Percentiles rank a stretch among this genome's conserved stretches.
Conservation (phyloP, 2,797 vertebrate species). For the Coracias cyanogaster region DNA sequence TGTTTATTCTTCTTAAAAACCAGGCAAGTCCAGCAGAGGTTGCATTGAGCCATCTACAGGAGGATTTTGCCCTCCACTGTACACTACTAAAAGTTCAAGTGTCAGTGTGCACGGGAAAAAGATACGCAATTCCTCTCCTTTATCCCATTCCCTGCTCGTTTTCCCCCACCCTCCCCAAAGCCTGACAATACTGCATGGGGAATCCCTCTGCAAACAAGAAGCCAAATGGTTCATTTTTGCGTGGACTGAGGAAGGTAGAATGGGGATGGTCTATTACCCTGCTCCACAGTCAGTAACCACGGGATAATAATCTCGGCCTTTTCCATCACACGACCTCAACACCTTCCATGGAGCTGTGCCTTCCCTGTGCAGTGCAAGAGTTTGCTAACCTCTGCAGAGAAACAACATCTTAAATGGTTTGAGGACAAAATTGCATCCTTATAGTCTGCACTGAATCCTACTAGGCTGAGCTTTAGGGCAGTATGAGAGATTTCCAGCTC, state of each 20-base stretch:
- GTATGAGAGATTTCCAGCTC: slow-evolving; percentile 9
- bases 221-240: background rate
- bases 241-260: background rate
- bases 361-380: background rate
- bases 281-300: background rate
- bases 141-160: background rate
- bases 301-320: accelerated
- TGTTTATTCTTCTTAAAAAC: background rate
- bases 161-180: background rate
- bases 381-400: background rate
- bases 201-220: background rate
- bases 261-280: accelerated
- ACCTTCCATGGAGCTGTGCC: background rate
- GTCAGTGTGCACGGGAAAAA: accelerated
- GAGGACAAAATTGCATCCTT: background rate
- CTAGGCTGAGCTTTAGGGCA: background rate
- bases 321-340: background rate
- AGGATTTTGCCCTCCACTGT: background rate
- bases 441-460: background rate
- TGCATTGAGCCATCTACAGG: background rate
- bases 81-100: background rate
- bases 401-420: background rate
- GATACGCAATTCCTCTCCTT: accelerated
- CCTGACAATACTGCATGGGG: too few relatives aligned
- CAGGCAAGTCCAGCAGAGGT: background rate